Percentiles rank a stretch among this genome's conserved stretches.
Conservation (phyloP, 2,113 vertebrate genomes). For the Sus scrofa region T2T-Sscrofa CM000814.6:90546001-90546500, state of each 20-base stretch:
- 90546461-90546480: slow-evolving; percentile 8
- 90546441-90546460: not conserved
- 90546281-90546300: slow-evolving; percentile 41
- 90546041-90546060: slow-evolving; percentile 58
- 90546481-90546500: not conserved
- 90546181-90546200: not conserved
- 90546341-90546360: slow-evolving; percentile 13
- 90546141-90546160: not conserved
- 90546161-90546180: not conserved
- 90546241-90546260: slow-evolving; percentile 27
- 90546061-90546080: not conserved
- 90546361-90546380: not conserved
- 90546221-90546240: not conserved
- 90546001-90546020: slow-evolving; percentile 51
- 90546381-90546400: not conserved
- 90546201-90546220: not conserved
- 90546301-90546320: slow-evolving; percentile 22
- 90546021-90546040: slow-evolving; percentile 44
- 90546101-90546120: not conserved
- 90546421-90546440: not conserved
- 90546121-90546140: not conserved
- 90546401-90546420: not conserved
- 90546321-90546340: slow-evolving; percentile 11
- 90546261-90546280: slow-evolving; percentile 5
- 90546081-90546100: not conserved